Conservation (phyloP, 2,113 vertebrate genomes). For the Aegithalos caudatus region DNA sequence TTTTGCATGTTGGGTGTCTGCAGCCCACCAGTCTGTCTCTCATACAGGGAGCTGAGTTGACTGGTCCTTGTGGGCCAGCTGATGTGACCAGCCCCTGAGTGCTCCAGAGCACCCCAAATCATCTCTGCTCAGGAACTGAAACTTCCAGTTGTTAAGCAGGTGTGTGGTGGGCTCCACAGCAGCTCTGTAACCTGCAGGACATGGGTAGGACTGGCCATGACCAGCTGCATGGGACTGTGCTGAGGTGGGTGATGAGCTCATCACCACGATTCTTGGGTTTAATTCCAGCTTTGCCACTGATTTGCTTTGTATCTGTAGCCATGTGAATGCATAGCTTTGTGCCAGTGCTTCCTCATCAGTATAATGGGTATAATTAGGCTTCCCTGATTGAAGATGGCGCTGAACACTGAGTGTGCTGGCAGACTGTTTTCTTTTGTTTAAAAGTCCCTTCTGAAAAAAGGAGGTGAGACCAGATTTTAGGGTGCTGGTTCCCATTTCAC, state of each 20-base stretch:
- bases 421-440: background rate
- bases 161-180: background rate
- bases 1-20: background rate
- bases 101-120: background rate
- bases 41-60: background rate
- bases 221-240: background rate
- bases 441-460: background rate
- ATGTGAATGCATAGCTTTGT: background rate
- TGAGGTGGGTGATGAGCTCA: background rate
- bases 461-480: background rate
- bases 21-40: background rate
- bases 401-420: background rate
- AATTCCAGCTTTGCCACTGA: constrained; percentile 19
- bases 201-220: background rate
- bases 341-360: constrained; percentile 50
- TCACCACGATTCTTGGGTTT: background rate
- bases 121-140: background rate
- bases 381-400: constrained; percentile 23
- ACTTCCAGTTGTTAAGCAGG: background rate
- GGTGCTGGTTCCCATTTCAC: background rate
- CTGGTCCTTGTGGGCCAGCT: background rate
- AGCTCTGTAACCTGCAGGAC: background rate
- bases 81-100: background rate
- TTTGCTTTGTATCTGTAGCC: constrained; percentile 18
- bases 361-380: constrained; percentile 48